phyloP scores from a whole-genome alignment of 2,113 vertebrate genomes.

The Leptobrachium ailaonicum region DNA sequence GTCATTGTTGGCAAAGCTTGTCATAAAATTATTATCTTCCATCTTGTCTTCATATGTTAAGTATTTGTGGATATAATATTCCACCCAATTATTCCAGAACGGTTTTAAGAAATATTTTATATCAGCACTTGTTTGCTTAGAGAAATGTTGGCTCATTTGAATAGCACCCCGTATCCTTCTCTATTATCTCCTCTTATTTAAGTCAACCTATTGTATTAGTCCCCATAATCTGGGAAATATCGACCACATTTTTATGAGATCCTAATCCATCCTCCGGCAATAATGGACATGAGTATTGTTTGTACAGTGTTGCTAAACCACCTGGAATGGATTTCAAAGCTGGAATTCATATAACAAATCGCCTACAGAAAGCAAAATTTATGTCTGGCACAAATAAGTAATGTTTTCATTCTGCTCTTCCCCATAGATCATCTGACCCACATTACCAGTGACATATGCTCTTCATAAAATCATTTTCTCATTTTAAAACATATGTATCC shows the following conservation, averaged over 20 bases:
- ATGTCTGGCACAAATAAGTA: constrained; percentile 6
- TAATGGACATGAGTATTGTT: constrained; percentile 28
- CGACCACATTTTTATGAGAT: constrained; percentile 26
- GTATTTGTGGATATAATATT: neutral
- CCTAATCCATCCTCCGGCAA: constrained; percentile 31
- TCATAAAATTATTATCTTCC: neutral
- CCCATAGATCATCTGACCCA: constrained; percentile 11
- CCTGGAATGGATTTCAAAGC: constrained; percentile 43
- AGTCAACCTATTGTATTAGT: constrained; percentile 28
- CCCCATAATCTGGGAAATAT: constrained; percentile 23
- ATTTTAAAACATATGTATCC: constrained; percentile 2
- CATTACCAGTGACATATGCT: neutral
- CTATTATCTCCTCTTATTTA: neutral
- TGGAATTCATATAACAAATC: constrained; percentile 26
- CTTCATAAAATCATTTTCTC: constrained; percentile 6
- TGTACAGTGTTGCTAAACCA: constrained; percentile 32
- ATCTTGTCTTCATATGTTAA: neutral
- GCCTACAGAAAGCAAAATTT: constrained; percentile 25
- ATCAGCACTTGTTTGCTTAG: neutral
- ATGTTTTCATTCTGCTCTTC: constrained; percentile 28
- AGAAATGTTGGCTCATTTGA: neutral
- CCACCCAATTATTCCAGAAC: neutral
- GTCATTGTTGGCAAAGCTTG: neutral
- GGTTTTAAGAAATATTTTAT: neutral
- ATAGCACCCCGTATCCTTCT: neutral